Evolutionary conservation across 2,113 vertebrate species (phyloP), one percentile per base, ranked within the genome.

Genomic region (Henicopernis longicauda): DNA sequence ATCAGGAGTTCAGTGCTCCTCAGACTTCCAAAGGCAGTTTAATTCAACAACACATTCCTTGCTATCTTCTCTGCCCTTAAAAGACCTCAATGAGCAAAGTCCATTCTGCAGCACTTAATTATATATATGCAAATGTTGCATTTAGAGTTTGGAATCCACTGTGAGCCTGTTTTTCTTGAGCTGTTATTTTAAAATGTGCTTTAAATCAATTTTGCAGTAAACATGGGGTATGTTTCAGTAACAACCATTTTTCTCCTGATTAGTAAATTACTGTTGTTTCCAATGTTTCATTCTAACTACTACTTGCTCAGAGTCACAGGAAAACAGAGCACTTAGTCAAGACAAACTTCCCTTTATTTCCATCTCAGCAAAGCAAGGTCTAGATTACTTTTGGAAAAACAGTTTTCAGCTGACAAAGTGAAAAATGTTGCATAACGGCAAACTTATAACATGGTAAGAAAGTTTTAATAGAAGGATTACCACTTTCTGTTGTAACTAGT

Each of bases 361-460:
- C 86, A 52, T 97, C 85, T 98, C 94, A 82, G 70, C 84, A 93
- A 93, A 70, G 49, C 74, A 94, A 94, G 86, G 55, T 94, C 90
- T 95, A 95, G 94, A 96, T 95, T 92, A 94, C 78, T 95, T 92
- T 87, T 92, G 38, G 87, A 92, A 95, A 96, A 93, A 89, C 86
- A 90, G 82, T 94, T 97, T 97, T 94, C 88, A 96, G 93, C 92
- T 97, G 97, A 97, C 97, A 97, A 87, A 95, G 95, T 97, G 95
- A 97, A 97, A 97, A 97, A 97, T 97, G 94, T 95, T 92, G 58
- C 89, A 91, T 76, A 96, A 93, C 57, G 4, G 71, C 86, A 95
- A 97, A 94, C 90, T 89, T 92, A 96, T 69, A 94, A 49, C 50
- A 27, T 44, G 45, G 90, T 95, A 96, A 91, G 83, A 82, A 86